Percentiles rank a stretch among this genome's conserved stretches.
These are phyloP conservation scores for Coleophora deauratella DNA, from an alignment of 2,888 invertebrate genomes.

Conservation along the genomic window DNA sequence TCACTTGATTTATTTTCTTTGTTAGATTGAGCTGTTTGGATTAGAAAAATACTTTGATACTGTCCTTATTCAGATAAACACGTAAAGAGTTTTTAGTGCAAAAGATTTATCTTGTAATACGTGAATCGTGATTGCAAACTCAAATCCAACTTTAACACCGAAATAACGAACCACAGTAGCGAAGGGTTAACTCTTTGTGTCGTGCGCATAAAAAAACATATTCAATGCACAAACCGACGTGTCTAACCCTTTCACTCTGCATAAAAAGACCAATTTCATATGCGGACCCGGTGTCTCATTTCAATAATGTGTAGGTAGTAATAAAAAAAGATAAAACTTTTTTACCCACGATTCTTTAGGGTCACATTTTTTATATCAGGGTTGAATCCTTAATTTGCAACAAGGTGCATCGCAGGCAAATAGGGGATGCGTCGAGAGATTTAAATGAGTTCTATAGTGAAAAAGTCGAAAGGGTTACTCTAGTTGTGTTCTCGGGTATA, in stretches of 20 bases:
- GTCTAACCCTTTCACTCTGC: conserved; percentile 51
- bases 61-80: too few relatives aligned
- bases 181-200: conserved; percentile 40
- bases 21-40: too few relatives aligned
- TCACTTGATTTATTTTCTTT: too few relatives aligned
- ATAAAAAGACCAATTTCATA: conserved; percentile 70
- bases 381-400: conserved; percentile 72
- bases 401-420: conserved; percentile 68
- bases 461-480: conserved; percentile 48
- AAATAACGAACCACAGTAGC: conserved; percentile 63
- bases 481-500: conserved; percentile 27
- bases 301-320: conserved; percentile 68
- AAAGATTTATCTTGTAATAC: too few relatives aligned
- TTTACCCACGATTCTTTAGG: conserved; percentile 70
- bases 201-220: conserved; percentile 31
- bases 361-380: conserved; percentile 59
- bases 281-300: conserved; percentile 71
- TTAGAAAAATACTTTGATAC: too few relatives aligned
- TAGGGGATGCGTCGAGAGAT: conserved; percentile 55
- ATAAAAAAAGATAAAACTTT: conserved; percentile 64
- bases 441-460: conserved; percentile 64
- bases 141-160: conserved; percentile 61
- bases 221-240: conserved; percentile 42
- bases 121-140: conserved; percentile 30
- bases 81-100: too few relatives aligned